Base-by-base conservation (phyloP, 2,888 invertebrate species). In the Tetranychus piercei region DNA sequence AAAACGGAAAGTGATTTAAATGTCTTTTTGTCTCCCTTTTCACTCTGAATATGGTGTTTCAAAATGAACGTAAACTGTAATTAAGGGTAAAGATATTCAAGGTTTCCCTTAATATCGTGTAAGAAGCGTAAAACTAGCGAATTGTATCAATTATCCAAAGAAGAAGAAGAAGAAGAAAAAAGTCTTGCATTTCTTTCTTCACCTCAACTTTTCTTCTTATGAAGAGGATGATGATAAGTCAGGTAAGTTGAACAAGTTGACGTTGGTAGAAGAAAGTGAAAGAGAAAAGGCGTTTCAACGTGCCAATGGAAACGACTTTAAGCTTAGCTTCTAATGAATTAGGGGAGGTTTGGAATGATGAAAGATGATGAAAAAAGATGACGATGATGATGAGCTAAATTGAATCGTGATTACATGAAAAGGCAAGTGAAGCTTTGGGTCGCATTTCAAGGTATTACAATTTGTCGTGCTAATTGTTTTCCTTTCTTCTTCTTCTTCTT, bases 281-380 rank as follows among this genome's bases (percentile, higher is more conserved):
- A 69, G 67, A 67, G 67, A 11, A 22, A 55, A 55, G 55, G 55
- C 55, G 55, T 55, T 55, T 15, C 55, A 55, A 55, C 55, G 55
- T 55, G 55, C 55, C 15, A 15, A 55, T 55, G 55, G 2, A 55
- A 55, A 55, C 3, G 7, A 55, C 55, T 55, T 55, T 55, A 55
- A 55, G 55, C 55, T 55, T 55, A 55, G 15, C 55, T 55, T 15
- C 55, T 55, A 67, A 22, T 22, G 67, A 67, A 22, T 22, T n/a
- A 67, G 67, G 23, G 67, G 34, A 69, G 69, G 20, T 66, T 65
- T 66, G 66, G 66, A 20, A 20, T 20, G 66, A 69, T 69, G 69
- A 69, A 69, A 23, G 11, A 8, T 23, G 69, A n/a, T 22, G 67
- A 11, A 23, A 67, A 22, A 9, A 9, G n/a, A 9, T 67, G 20